Base-by-base conservation (phyloP, 2,113 vertebrate genomes). In the Salvelinus namaycush region DNA sequence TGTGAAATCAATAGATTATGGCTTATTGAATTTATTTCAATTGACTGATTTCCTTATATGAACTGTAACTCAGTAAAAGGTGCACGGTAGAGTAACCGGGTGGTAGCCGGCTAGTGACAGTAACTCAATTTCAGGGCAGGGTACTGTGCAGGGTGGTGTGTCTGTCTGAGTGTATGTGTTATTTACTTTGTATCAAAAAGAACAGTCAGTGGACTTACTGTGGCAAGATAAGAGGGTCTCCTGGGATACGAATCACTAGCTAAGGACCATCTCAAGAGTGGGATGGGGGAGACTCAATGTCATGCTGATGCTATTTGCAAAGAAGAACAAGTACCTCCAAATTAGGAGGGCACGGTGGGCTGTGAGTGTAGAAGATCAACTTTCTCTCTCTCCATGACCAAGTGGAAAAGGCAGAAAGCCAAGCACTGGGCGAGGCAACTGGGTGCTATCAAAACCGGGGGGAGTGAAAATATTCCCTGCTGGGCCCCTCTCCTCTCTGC, bases 381-480 rank as follows among this genome's bases (percentile, higher is more conserved):
- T 69, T 77, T 88, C 68, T 81, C 68, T 27, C 39, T 44, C 11
- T 44, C 39, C 39, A 62, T 82, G 80, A 86, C 79, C 66, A 86
- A 86, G 81, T 44, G 48, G 60, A 78, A 80, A 80, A 76, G 72
- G 82, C 78, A 29, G 60, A 44, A 48, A 59, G 78, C 81, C 78
- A 86, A 80, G 80, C 29, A 79, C 79, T 34, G 79, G 78, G 82
- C 2, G 39, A 83, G 60, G 74, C n/a, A 81, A 81, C 80, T 70
- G 29, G 68, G 59, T 66, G 83, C 64, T 72, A 76, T 82, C 13
- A 70, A 65, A 70, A 57, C 75, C 71, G 24, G 14, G 34, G 39
- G 26, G 57, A 26, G 59, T 34, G 49, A 65, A 60, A 70, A 24
- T 5, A 11, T 44, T 44, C 39, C 39, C 39, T 44, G 39, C 9